Conservation (phyloP, 1,140 invertebrate species). For the Ceratoteleas bidentatus region DNA sequence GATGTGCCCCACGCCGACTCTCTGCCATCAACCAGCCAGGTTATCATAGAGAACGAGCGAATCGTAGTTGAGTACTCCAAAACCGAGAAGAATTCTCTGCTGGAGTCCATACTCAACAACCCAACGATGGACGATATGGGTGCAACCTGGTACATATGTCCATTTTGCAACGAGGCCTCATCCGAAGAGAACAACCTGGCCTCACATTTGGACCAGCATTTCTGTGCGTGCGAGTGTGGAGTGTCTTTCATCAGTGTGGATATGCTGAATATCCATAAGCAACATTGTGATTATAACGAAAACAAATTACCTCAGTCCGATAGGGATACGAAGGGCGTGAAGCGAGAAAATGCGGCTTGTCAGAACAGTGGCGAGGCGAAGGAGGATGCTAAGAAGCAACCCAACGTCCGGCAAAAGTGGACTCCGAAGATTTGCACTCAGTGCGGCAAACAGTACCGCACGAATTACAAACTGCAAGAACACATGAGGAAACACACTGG, state of each 20-base stretch:
- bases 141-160: constrained; percentile 80
- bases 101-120: constrained; percentile 74
- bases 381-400: constrained; percentile 62
- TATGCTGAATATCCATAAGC: constrained; percentile 77
- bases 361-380: constrained; percentile 50
- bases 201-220: constrained; percentile 81
- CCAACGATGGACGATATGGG: constrained; percentile 76
- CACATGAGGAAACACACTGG: constrained; percentile 92
- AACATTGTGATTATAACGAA: constrained; percentile 73
- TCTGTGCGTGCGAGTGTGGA: constrained; percentile 79
- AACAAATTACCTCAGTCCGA: constrained; percentile 36
- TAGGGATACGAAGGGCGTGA: constrained; percentile 49
- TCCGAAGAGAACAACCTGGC: constrained; percentile 78
- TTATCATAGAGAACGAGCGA: constrained; percentile 66
- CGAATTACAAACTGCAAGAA: constrained; percentile 86
- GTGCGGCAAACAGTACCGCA: constrained; percentile 83
- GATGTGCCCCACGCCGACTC: constrained; percentile 60
- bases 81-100: constrained; percentile 70
- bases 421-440: constrained; percentile 82
- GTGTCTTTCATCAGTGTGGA: constrained; percentile 80
- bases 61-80: constrained; percentile 76
- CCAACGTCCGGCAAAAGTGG: constrained; percentile 75
- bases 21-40: constrained; percentile 74
- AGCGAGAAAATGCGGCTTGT: constrained; percentile 40
- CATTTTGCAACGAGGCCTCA: constrained; percentile 81